Conservation (phyloP, 2,888 invertebrate genomes). For the Chaitophorus viminalis region DNA sequence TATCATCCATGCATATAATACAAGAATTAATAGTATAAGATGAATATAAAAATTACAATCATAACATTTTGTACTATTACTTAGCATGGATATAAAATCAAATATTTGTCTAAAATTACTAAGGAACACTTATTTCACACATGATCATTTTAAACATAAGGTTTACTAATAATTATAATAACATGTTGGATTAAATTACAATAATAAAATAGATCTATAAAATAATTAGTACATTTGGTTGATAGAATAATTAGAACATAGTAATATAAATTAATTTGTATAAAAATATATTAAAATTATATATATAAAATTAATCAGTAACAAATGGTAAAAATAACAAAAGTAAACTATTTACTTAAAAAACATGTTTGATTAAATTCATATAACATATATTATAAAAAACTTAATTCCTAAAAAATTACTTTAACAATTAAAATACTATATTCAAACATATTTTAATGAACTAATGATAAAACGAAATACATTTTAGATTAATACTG, state of each 20-base stretch:
- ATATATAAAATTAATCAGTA: not conserved
- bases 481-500: not conserved
- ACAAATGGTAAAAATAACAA: not conserved
- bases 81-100: not conserved
- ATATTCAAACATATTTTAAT: not conserved
- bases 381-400: not conserved
- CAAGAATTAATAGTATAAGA: constrained; percentile 6
- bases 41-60: constrained; percentile 21
- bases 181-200: not conserved
- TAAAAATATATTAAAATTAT: not conserved
- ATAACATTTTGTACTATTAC: not conserved
- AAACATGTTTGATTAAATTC: not conserved
- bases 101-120: not conserved
- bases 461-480: not conserved
- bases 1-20: not conserved
- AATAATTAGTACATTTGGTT: not conserved
- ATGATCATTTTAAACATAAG: not conserved
- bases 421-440: not conserved
- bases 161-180: not conserved
- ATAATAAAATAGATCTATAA: not conserved
- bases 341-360: not conserved
- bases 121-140: not conserved
- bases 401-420: not conserved
- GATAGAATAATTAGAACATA: not conserved
- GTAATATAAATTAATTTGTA: not conserved